These are phyloP conservation scores for Dasyurus viverrinus DNA, from an alignment of 2,113 vertebrate genomes.

Conservation along the genomic window DNA sequence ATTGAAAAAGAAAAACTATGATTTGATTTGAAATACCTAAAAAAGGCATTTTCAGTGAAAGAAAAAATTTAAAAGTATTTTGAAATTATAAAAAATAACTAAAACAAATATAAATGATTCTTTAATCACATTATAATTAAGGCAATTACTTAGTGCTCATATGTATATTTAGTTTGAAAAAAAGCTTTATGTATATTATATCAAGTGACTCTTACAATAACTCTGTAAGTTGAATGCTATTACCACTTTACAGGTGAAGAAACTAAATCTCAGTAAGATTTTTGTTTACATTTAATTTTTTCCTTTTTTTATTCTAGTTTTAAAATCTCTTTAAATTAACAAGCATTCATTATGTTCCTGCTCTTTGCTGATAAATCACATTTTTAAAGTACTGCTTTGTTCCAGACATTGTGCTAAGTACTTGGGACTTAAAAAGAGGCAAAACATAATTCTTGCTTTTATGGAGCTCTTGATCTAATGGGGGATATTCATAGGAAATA, in stretches of 20 bases:
- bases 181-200: neutral
- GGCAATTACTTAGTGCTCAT: neutral
- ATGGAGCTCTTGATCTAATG: neutral
- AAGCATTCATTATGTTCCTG: neutral
- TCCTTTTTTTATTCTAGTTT: neutral
- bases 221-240: neutral
- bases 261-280: neutral
- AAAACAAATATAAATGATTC: slow-evolving; percentile 52
- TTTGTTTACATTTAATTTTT: neutral
- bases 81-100: slow-evolving; percentile 56
- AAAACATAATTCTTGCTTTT: neutral
- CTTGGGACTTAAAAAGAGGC: neutral
- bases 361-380: neutral
- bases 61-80: slow-evolving; percentile 49
- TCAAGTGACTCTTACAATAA: neutral
- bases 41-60: neutral
- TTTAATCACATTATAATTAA: slow-evolving; percentile 38
- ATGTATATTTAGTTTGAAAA: neutral
- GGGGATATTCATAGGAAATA: neutral
- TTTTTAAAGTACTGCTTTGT: neutral
- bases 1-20: slow-evolving; percentile 8
- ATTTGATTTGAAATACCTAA: slow-evolving; percentile 38
- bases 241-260: neutral
- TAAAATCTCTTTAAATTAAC: neutral
- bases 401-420: neutral